Evolutionary conservation across 2,888 invertebrate genomes (phyloP).

Genomic region (Pseudolycoriella hygida): DNA sequence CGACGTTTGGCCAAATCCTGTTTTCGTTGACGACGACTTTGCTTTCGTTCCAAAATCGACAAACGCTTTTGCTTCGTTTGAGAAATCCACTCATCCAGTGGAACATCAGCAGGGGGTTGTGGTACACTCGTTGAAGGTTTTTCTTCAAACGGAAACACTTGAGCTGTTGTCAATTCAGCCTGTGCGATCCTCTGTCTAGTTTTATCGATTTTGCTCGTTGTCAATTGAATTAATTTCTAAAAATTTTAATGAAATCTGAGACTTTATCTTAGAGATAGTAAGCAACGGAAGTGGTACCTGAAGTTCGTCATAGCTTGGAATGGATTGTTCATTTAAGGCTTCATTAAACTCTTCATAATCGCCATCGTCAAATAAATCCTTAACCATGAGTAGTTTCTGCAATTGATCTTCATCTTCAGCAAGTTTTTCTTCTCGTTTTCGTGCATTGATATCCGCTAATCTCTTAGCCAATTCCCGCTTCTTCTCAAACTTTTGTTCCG

Average conservation of each 20-base stretch:
- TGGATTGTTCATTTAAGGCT: slow-evolving; percentile 55
- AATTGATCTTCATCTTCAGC: slow-evolving; percentile 79
- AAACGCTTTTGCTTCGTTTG: slow-evolving; percentile 17
- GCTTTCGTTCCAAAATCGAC: slow-evolving; percentile 32
- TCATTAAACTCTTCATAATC: slow-evolving; percentile 55
- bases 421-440: slow-evolving; percentile 71
- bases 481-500: slow-evolving; percentile 73
- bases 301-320: slow-evolving; percentile 36
- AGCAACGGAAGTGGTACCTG: no score
- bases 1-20: slow-evolving; percentile 77
- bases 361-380: slow-evolving; percentile 59
- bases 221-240: slow-evolving; percentile 37
- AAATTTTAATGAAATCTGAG: background rate
- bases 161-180: slow-evolving; percentile 18
- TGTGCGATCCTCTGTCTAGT: slow-evolving; percentile 59
- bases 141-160: slow-evolving; percentile 14
- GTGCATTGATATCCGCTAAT: slow-evolving; percentile 74
- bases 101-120: slow-evolving; percentile 21
- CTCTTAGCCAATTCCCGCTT: slow-evolving; percentile 71
- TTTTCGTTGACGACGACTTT: slow-evolving; percentile 58
- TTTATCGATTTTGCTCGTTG: slow-evolving; percentile 45
- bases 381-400: slow-evolving; percentile 53
- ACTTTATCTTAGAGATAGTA: background rate
- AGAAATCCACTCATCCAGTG: slow-evolving; percentile 21
- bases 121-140: slow-evolving; percentile 15